Evolutionary conservation across 2,888 invertebrate genomes (phyloP).

Genomic region (Eremobia ochroleuca): DNA sequence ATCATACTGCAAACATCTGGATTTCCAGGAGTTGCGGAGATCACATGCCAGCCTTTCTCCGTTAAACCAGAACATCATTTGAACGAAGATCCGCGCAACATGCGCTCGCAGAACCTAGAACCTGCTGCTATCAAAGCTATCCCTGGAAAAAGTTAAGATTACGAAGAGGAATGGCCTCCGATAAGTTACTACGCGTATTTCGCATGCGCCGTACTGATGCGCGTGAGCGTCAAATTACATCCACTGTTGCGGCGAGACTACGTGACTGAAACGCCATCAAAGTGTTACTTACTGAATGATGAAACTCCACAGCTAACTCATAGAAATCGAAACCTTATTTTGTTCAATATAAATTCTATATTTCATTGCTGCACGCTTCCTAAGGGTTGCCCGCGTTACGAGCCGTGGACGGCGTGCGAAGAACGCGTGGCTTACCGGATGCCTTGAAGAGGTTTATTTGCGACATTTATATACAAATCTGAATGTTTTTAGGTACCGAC

Average conservation of each 20-base stretch:
- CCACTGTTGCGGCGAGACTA: constrained; percentile 37
- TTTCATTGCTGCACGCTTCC: constrained; percentile 30
- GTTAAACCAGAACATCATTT: constrained; percentile 46
- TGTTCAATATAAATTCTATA: constrained; percentile 2
- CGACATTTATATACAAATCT: constrained; percentile 29
- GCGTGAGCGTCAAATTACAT: constrained; percentile 21
- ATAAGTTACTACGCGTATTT: constrained; percentile 53
- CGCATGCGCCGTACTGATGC: constrained; percentile 50
- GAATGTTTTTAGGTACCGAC: constrained; percentile 90
- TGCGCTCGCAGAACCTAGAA: constrained; percentile 43
- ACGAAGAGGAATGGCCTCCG: constrained; percentile 51
- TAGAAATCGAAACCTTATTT: constrained; percentile 22
- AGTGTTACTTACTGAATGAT: constrained; percentile 23
- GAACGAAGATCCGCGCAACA: constrained; percentile 42
- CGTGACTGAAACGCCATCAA: constrained; percentile 12
- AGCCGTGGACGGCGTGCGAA: constrained; percentile 49
- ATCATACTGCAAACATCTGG: constrained; percentile 50
- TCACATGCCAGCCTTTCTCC: constrained; percentile 55
- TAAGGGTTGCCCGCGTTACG: constrained; percentile 41
- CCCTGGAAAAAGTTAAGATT: constrained; percentile 57
- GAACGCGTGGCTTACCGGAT: constrained; percentile 49
- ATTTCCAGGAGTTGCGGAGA: constrained; percentile 57
- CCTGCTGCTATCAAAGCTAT: constrained; percentile 46
- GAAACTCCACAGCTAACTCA: constrained; percentile 23
- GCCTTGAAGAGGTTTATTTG: constrained; percentile 24